phyloP scores from a whole-genome alignment of 2,113 vertebrate genomes.

The Damaliscus lunatus region DNA sequence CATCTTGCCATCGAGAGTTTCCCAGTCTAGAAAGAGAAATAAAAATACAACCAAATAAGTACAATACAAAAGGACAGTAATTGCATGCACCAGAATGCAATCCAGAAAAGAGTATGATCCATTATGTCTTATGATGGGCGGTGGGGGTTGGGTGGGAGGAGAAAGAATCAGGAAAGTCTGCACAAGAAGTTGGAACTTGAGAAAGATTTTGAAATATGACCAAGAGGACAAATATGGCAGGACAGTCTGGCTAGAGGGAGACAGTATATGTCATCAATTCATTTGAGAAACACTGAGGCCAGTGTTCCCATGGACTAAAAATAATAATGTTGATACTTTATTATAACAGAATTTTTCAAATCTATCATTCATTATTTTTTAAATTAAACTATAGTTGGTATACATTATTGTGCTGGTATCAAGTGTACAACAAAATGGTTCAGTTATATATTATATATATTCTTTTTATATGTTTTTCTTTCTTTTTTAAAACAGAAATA shows the following conservation, averaged over 20 bases:
- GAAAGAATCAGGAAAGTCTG: not conserved
- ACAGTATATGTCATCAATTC: not conserved
- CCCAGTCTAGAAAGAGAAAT: not conserved
- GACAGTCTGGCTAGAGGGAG: not conserved
- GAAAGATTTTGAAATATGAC: slow-evolving; percentile 35
- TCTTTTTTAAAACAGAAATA: not conserved
- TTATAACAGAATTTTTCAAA: not conserved
- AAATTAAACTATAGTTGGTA: not conserved
- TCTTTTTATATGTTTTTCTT: not conserved
- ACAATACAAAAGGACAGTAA: not conserved
- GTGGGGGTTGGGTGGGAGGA: not conserved
- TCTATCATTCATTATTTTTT: not conserved
- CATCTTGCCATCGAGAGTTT: not conserved
- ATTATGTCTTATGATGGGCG: not conserved
- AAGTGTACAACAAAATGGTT: not conserved
- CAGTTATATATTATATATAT: not conserved
- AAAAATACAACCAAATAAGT: not conserved
- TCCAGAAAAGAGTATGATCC: not conserved
- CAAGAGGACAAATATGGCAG: not conserved
- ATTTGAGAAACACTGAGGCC: not conserved
- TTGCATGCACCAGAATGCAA: not conserved
- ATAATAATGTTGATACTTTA: not conserved
- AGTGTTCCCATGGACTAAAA: not conserved
- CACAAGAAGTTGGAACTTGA: not conserved
- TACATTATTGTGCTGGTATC: not conserved